Percentiles rank a stretch among this genome's conserved stretches.
Evolutionary conservation across 2,113 vertebrate species (phyloP).

Genomic region (Potamarius usumacintae): DNA sequence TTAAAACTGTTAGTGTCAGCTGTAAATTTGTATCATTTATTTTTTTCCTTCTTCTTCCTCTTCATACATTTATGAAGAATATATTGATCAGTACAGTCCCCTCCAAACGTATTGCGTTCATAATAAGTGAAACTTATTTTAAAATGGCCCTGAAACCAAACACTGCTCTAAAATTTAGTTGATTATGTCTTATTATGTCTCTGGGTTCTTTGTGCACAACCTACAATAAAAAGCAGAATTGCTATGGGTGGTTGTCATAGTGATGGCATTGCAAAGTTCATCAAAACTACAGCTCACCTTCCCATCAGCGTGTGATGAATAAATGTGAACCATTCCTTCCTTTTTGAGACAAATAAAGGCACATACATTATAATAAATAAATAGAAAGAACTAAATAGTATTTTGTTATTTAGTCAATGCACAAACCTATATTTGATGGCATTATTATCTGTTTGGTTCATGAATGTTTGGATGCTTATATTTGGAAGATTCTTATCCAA

Average conservation of each 20-base stretch:
- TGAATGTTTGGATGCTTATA: neutral
- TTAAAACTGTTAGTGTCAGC: too few species aligned
- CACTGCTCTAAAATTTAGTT: neutral
- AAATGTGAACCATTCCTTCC: neutral
- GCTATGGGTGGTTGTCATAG: slow-evolving; percentile 71
- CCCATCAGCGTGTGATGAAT: slow-evolving; percentile 31
- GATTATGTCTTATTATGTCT: neutral
- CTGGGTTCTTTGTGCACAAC: neutral
- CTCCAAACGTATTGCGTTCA: neutral
- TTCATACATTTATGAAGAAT: neutral
- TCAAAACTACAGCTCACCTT: slow-evolving; percentile 54
- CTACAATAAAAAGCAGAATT: slow-evolving; percentile 5
- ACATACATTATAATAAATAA: neutral
- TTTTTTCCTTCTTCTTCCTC: too few species aligned
- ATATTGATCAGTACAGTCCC: neutral
- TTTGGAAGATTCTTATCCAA: neutral
- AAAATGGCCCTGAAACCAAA: slow-evolving; percentile 3
- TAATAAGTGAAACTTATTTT: neutral
- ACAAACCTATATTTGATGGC: neutral
- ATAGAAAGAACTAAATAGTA: neutral
- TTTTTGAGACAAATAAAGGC: neutral
- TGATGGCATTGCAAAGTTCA: slow-evolving; percentile 71
- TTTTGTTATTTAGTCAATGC: neutral
- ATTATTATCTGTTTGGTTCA: neutral
- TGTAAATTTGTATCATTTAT: neutral